Percentiles rank a stretch among this genome's conserved stretches.
Evolutionary conservation across 2,888 invertebrate genomes (phyloP).

Genomic region (Nebria brevicollis): DNA sequence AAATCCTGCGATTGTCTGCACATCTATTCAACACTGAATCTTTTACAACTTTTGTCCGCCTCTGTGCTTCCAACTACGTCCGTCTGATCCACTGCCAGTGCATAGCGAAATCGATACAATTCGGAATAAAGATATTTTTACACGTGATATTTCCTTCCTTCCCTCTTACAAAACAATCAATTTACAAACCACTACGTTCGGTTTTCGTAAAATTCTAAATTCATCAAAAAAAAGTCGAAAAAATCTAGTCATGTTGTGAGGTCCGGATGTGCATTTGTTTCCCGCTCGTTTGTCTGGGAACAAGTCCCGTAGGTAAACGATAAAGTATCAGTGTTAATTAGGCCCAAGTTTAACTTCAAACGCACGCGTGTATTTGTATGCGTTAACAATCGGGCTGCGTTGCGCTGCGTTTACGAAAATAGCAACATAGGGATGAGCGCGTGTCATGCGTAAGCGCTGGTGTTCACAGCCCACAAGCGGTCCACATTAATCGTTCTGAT

Average conservation of each 20-base stretch:
- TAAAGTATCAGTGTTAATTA: constrained; percentile 38
- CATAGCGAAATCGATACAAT: constrained; percentile 22
- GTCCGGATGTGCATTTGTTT: constrained; percentile 37
- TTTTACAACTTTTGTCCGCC: constrained; percentile 32
- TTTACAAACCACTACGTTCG: not conserved
- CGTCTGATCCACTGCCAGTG: constrained; percentile 9
- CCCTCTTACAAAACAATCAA: no score
- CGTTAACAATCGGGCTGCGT: constrained; percentile 22
- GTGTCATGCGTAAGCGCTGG: constrained; percentile 1
- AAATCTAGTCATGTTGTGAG: constrained; percentile 13
- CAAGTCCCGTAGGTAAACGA: constrained; percentile 24
- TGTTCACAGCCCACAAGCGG: not conserved
- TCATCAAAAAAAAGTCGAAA: not conserved
- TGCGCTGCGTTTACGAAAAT: constrained; percentile 21
- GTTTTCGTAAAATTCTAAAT: not conserved
- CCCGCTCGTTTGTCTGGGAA: constrained; percentile 19
- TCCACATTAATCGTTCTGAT: not conserved
- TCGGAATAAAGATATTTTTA: not conserved
- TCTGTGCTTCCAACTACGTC: constrained; percentile 14
- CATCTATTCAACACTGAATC: constrained; percentile 41
- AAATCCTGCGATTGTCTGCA: constrained; percentile 61
- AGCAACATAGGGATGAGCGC: constrained; percentile 14
- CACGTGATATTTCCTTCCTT: not conserved
- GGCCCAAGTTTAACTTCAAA: constrained; percentile 23
- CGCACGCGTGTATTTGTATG: not conserved